phyloP scores from a whole-genome alignment of 2,888 invertebrate genomes.

The Cordilura impudica region DNA sequence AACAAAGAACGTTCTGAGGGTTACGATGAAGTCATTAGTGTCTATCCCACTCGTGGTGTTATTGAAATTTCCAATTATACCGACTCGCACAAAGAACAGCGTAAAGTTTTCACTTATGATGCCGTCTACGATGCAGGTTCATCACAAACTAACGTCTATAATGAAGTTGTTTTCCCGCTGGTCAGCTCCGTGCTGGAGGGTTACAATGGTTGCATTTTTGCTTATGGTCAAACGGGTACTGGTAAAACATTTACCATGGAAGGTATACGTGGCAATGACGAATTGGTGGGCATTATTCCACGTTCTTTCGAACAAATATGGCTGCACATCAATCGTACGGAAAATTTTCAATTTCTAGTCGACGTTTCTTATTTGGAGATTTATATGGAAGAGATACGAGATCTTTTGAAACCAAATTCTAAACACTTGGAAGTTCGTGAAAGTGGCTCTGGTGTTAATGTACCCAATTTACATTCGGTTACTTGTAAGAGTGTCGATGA shows the following conservation, averaged over 20 bases:
- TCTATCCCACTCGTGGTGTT: conserved; percentile 90
- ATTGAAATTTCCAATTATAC: conserved; percentile 91
- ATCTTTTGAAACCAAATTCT: conserved; percentile 82
- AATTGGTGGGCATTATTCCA: conserved; percentile 91
- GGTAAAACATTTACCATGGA: conserved; percentile 88
- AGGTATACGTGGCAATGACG: conserved; percentile 83
- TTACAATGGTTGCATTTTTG: conserved; percentile 99
- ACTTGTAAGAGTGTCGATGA: conserved; percentile 96
- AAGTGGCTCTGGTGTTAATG: conserved; percentile 91
- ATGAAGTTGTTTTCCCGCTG: conserved; percentile 95
- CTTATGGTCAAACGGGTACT: conserved; percentile 99
- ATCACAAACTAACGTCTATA: conserved; percentile 94
- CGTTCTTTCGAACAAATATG: conserved; percentile 98
- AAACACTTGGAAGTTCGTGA: conserved; percentile 82
- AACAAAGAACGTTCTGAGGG: conserved; percentile 85
- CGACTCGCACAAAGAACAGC: conserved; percentile 84
- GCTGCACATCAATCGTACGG: conserved; percentile 92
- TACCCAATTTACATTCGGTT: conserved; percentile 95
- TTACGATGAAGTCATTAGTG: conserved; percentile 83
- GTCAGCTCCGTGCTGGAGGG: conserved; percentile 97
- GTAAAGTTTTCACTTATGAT: conserved; percentile 98
- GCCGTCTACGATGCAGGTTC: conserved; percentile 94
- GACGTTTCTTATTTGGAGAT: conserved; percentile 98
- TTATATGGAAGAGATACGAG: conserved; percentile 93
- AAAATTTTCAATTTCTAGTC: conserved; percentile 96